phyloP scores from a whole-genome alignment of 2,113 vertebrate species.

The Echinops telfairi region DNA sequence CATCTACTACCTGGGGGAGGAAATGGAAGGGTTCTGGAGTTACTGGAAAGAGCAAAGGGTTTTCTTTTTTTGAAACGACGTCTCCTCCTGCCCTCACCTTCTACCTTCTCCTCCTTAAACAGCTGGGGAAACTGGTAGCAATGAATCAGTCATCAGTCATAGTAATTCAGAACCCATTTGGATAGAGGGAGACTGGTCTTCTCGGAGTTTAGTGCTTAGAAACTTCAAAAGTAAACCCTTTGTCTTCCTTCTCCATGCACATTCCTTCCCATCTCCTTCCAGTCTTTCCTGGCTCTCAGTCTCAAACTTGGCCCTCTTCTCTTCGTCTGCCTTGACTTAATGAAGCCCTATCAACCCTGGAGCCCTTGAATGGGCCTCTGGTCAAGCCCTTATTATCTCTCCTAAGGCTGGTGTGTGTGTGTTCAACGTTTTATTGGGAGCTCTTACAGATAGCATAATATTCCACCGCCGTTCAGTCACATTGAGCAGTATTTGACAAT shows the following conservation, averaged over 20 bases:
- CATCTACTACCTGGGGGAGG: too few species aligned
- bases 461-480: too few species aligned
- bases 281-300: not conserved
- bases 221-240: not conserved
- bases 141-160: slow-evolving; percentile 37
- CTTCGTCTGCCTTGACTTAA: not conserved
- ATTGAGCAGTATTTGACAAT: too few species aligned
- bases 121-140: slow-evolving; percentile 7
- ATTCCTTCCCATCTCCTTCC: not conserved
- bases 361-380: not conserved
- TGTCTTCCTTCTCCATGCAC: not conserved
- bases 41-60: slow-evolving; percentile 31
- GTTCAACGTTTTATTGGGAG: too few species aligned
- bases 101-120: slow-evolving; percentile 56
- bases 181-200: not conserved
- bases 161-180: slow-evolving; percentile 46
- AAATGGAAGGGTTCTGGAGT: not conserved
- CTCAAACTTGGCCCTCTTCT: not conserved
- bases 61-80: slow-evolving; percentile 53
- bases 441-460: too few species aligned
- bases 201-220: slow-evolving; percentile 28
- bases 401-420: not conserved
- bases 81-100: not conserved
- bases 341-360: not conserved
- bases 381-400: not conserved